Evolutionary conservation across 1,140 invertebrate genomes (phyloP).

Genomic region (Hyles euphorbiae): DNA sequence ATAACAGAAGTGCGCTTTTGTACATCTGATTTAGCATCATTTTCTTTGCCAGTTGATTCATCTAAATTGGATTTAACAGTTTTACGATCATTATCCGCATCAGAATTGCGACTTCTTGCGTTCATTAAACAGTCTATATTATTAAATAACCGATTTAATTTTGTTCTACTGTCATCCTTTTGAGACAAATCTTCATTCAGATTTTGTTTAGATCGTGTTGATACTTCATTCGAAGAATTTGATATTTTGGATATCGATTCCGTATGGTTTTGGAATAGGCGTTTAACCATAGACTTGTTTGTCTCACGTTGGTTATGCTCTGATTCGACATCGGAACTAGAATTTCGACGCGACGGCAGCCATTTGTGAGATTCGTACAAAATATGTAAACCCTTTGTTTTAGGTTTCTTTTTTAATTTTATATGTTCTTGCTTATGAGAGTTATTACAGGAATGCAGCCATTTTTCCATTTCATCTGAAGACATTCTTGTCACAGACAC

Average conservation of each 20-base stretch:
- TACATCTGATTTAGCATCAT: no score
- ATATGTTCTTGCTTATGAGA: constrained; percentile 6
- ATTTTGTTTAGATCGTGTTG: no score
- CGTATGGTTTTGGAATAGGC: no score
- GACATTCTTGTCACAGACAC: constrained; percentile 33
- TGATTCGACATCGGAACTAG: not conserved
- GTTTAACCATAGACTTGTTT: not conserved
- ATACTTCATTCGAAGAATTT: no score
- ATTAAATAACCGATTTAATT: not conserved
- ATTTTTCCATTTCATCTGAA: constrained; percentile 30
- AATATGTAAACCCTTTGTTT: not conserved
- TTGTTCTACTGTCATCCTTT: not conserved
- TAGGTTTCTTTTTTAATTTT: constrained; percentile 1
- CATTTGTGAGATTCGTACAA: constrained; percentile 2
- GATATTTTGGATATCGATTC: no score
- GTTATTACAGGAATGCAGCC: constrained; percentile 23
- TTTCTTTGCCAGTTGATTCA: no score
- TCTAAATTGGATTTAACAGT: no score
- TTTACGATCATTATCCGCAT: no score
- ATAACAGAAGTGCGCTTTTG: constrained; percentile 24
- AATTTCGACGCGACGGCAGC: not conserved
- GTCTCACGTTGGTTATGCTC: not conserved
- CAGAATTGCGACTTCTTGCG: no score
- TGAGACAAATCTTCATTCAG: not conserved
- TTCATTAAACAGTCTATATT: no score